Evolutionary conservation across 1,140 invertebrate species (phyloP).

Genomic region (Drosophila erecta): DNA sequence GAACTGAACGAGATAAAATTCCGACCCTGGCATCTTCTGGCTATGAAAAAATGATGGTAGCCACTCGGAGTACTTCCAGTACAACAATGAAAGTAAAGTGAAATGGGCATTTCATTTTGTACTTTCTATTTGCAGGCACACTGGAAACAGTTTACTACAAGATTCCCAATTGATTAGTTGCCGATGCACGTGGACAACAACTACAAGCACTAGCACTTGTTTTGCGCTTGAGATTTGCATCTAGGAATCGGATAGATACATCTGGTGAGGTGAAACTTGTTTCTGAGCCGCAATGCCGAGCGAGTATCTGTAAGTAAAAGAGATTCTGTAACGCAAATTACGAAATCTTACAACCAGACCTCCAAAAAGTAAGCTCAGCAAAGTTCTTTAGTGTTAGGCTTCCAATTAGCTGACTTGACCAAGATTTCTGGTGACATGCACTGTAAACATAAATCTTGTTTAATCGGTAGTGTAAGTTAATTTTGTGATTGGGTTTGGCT

Average conservation of each 20-base stretch:
- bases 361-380: neutral
- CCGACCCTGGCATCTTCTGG: neutral
- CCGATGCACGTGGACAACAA: neutral
- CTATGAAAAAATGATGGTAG: neutral
- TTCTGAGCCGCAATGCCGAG: neutral
- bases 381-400: too few species aligned
- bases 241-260: slow-evolving; percentile 1
- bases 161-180: slow-evolving; percentile 8
- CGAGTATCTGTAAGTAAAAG: neutral
- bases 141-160: slow-evolving; percentile 2
- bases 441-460: slow-evolving; percentile 3
- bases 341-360: neutral
- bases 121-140: slow-evolving; percentile 35
- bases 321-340: neutral
- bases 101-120: slow-evolving; percentile 1
- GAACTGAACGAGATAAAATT: neutral
- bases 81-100: slow-evolving; percentile 23
- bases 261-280: slow-evolving; percentile 17
- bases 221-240: slow-evolving; percentile 5
- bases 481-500: neutral
- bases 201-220: neutral
- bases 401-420: neutral
- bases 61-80: neutral
- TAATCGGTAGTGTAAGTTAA: neutral
- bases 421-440: slow-evolving; percentile 2